These are phyloP conservation scores for Euborellia annulipes DNA, from an alignment of 1,140 invertebrate species.

Conservation along the genomic window DNA sequence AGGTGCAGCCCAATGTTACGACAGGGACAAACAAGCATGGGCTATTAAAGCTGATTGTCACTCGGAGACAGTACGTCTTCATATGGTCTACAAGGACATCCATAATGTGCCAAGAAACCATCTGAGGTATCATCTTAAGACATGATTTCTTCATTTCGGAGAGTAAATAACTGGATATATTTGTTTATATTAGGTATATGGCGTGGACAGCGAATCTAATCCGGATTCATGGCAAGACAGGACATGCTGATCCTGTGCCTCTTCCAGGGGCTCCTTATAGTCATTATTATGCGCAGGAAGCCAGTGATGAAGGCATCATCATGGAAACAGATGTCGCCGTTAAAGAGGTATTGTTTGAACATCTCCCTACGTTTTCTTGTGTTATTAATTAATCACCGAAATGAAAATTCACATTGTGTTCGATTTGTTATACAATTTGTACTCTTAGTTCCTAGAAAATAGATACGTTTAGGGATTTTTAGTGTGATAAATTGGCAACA, in stretches of 20 bases:
- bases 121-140: conserved; percentile 35
- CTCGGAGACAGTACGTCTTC: conserved; percentile 57
- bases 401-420: too few relatives aligned
- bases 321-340: conserved; percentile 68
- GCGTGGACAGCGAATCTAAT: conserved; percentile 64
- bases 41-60: conserved; percentile 62
- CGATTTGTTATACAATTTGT: too few relatives aligned
- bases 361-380: too few relatives aligned
- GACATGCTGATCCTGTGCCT: conserved; percentile 40
- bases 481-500: too few relatives aligned
- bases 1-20: conserved; percentile 48
- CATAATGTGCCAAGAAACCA: conserved; percentile 73
- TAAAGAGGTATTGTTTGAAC: conserved; percentile 35
- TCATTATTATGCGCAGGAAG: conserved; percentile 73
- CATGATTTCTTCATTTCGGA: too few relatives aligned
- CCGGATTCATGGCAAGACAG: conserved; percentile 27
- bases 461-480: too few relatives aligned
- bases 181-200: conserved; percentile 40
- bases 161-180: too few relatives aligned
- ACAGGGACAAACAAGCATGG: conserved; percentile 74
- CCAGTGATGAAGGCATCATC: conserved; percentile 63
- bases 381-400: too few relatives aligned
- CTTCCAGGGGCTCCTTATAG: conserved; percentile 59
- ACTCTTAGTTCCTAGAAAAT: too few relatives aligned
- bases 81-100: conserved; percentile 70